Evolutionary conservation across 2,113 vertebrate species (phyloP), one percentile per base, ranked within the genome.

Genomic region (Arenaria interpres): DNA sequence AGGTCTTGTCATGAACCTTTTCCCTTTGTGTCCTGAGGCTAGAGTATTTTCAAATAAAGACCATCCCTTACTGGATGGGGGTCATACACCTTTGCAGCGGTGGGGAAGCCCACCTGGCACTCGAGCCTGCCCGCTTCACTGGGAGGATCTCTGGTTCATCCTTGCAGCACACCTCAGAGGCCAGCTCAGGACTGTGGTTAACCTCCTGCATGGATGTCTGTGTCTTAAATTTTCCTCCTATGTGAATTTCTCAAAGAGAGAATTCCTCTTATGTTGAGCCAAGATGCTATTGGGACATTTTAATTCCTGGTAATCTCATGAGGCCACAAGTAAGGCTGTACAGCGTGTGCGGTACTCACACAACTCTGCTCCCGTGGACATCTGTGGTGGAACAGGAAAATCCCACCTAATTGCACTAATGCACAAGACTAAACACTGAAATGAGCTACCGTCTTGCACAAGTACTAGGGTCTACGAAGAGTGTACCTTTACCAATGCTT

Each of bases 61-160:
- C 14, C 10, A 4, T 60, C 39, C 27, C 27, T 78, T 20, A 14
- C 28, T 67, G 51, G 3, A 37, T 15, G 8, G 10, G 23, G 4
- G 2, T 4, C 8, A 5, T 45, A n/a, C 0, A 6, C 0, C 1
- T 75, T 57, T 53, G 6, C 43, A 77, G n/a, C 32, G 16, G 0
- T 7, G 16, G 41, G n/a, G 75, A 86, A 56, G 72, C 41, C 67
- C 20, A 6, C 0, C 2, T 17, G 51, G 56, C 56, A 20, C 15
- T 20, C 1, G 0, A 74, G 54, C 63, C 20, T 64, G 30, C 32
- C 25, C 21, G 33, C 59, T 92, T 67, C 43, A 22, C 30, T n/a
- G 54, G 24, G 66, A 88, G 21, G 10, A 33, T 62, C 51, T 64
- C 75, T 5, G 3, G 20, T 45, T 59, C 60, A 35, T 75, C 46